These are phyloP conservation scores for Columbina picui DNA, from an alignment of 2,113 vertebrate species.

Conservation along the genomic window DNA sequence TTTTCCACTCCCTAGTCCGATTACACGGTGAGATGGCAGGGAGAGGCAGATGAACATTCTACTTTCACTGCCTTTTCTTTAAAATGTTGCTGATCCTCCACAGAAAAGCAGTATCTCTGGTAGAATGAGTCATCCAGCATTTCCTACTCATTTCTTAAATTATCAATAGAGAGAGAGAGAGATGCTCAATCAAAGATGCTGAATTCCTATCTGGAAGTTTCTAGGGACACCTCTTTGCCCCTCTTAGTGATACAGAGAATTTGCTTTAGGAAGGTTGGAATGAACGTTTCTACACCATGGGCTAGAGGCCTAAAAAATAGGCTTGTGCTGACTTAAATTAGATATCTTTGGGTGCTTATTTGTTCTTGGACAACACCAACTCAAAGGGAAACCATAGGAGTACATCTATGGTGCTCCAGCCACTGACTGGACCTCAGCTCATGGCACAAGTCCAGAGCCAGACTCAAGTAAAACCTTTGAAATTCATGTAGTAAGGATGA, in stretches of 20 bases:
- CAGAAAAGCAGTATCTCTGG: constrained; percentile 40
- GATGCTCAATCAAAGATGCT: background rate
- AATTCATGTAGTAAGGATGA: background rate
- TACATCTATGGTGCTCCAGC: background rate
- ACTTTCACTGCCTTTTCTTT: constrained; percentile 10
- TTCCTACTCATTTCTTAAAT: constrained; percentile 56
- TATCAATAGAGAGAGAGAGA: constrained; percentile 20
- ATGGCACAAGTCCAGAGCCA: background rate
- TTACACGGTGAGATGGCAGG: background rate
- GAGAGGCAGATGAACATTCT: background rate
- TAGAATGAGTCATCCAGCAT: constrained; percentile 39
- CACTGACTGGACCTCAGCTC: background rate
- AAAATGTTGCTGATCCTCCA: constrained; percentile 34
- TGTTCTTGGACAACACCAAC: background rate
- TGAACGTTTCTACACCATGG: background rate
- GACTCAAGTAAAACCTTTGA: background rate
- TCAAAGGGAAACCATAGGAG: background rate
- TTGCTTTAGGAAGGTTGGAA: background rate
- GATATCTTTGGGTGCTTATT: background rate
- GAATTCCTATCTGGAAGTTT: background rate
- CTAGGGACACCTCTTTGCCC: background rate
- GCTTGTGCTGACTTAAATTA: background rate
- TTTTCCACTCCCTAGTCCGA: background rate
- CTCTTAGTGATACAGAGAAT: background rate
- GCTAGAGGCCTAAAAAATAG: background rate